Evolutionary conservation across 2,113 vertebrate species (phyloP), one percentile per base, ranked within the genome.

Genomic region (Rhinolophus ferrumequinum): DNA sequence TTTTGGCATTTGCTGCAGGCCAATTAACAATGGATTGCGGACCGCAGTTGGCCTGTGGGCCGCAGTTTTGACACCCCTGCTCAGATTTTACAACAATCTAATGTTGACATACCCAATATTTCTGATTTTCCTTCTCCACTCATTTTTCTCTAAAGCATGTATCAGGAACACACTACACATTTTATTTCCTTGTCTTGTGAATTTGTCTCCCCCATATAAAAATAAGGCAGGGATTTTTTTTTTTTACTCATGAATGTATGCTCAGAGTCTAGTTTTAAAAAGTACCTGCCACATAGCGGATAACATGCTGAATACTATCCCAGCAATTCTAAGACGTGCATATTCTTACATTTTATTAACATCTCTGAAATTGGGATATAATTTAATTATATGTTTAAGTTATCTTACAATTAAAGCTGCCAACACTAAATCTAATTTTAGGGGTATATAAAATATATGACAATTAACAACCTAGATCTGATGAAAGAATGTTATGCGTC

Each of bases 311-410:
- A 69, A 88, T 33, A 85, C 44, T 72, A 93, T 66, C 56, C 30
- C 1, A 12, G 21, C 30, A 96, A 95, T 41, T 94, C 38, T 70
- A 85, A 62, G 41, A 47, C 16, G n/a, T 28, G 67, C 24, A 60
- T 47, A 52, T 44, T 41, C 24, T 73, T 93, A 70, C 4, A 33
- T 30, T 96, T 69, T 88, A 84, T 75, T 83, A 83, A 86, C 41
- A 73, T 38, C 15, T 88, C 79, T 92, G 52, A 90, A 62, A 75
- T 1, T 41, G 50, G n/a, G 73, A 52, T 84, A 28, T 77, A 76
- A 85, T 83, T 90, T 91, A 84, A 95, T 89, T 81, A 90, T 13
- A 84, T 9, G 77, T 28, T 67, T 47, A 56, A 35, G 88, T 85
- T 15, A 88, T 70, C 69, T 75, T 83, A 60, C 12, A 82, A 21